Conservation (phyloP, 2,113 vertebrate genomes). For the Platysteira castanea region DNA sequence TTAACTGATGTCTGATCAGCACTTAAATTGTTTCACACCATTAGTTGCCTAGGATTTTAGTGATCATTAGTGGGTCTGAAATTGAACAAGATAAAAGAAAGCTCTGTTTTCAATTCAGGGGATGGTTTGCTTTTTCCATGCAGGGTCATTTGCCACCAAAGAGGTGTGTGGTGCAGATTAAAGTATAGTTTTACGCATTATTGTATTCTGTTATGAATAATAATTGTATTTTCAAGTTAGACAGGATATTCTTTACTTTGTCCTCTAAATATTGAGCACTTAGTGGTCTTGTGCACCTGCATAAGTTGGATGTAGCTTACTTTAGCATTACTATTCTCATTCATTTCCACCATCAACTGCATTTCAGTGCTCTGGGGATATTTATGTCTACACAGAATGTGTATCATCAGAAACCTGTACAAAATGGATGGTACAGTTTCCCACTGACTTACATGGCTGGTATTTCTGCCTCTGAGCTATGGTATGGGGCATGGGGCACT, state of each 20-base stretch:
- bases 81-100: neutral
- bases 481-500: neutral
- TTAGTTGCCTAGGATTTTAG: neutral
- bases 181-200: neutral
- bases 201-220: neutral
- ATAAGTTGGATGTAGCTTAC: neutral
- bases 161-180: neutral
- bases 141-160: neutral
- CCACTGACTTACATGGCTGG: neutral
- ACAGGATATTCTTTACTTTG: neutral
- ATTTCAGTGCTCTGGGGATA: neutral
- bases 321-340: neutral
- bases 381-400: neutral
- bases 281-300: neutral
- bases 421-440: neutral
- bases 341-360: neutral
- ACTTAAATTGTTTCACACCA: neutral
- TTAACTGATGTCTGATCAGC: constrained; percentile 3
- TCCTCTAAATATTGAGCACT: neutral
- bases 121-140: neutral
- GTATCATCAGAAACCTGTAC: neutral
- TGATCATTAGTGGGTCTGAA: neutral
- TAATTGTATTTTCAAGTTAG: neutral
- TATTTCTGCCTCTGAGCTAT: neutral
- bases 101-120: neutral